Conservation (phyloP, 1,140 invertebrate genomes). For the Spodoptera litura region DNA sequence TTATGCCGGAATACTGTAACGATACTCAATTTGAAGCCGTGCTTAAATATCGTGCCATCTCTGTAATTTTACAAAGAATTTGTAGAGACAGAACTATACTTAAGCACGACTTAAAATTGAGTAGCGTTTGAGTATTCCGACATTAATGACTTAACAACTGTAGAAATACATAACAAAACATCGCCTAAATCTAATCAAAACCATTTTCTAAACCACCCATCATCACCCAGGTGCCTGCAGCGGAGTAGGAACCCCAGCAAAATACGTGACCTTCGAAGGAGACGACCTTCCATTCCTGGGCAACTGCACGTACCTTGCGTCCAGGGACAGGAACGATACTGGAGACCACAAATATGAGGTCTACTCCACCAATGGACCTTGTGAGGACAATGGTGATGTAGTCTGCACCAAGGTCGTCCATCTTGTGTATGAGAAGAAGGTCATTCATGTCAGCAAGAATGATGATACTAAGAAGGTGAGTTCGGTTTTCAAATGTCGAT, state of each 20-base stretch:
- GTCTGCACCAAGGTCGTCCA: constrained; percentile 89
- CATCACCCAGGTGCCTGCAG: constrained; percentile 87
- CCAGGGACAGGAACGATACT: constrained; percentile 87
- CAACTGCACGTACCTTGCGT: constrained; percentile 93
- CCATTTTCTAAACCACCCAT: not conserved
- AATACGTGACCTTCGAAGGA: constrained; percentile 91
- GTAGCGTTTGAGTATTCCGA: too few relatives aligned
- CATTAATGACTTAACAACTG: too few relatives aligned
- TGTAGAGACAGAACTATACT: too few relatives aligned
- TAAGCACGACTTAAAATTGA: too few relatives aligned
- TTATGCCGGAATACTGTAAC: too few relatives aligned
- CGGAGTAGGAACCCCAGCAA: constrained; percentile 89
- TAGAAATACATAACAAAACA: too few relatives aligned
- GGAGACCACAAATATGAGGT: constrained; percentile 89
- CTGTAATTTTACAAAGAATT: too few relatives aligned
- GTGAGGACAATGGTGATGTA: constrained; percentile 81
- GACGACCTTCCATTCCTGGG: constrained; percentile 90
- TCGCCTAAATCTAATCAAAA: too few relatives aligned
- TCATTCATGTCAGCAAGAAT: constrained; percentile 84
- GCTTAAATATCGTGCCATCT: too few relatives aligned
- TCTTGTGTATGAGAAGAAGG: constrained; percentile 88
- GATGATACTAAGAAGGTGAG: not conserved
- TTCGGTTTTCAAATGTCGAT: too few relatives aligned
- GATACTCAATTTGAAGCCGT: too few relatives aligned
- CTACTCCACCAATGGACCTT: constrained; percentile 88